Base-by-base conservation (phyloP, 2,888 invertebrate species). In the Microctonus hyperodae region DNA sequence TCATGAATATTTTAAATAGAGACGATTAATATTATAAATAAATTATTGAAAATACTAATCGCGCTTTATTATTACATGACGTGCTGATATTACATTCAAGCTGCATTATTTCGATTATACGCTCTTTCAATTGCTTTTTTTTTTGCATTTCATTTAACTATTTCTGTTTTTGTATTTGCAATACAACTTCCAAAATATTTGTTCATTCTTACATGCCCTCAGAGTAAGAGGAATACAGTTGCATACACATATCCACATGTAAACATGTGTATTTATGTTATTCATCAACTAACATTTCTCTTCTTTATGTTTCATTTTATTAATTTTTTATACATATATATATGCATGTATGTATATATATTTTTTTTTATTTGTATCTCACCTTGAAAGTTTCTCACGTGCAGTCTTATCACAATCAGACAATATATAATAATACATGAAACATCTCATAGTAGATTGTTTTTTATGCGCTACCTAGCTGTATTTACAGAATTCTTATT, bases 381-480 rank as follows among this genome's bases (percentile, higher is more conserved):
- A 59, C 59, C 37, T 53, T 71, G 72, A 68, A 72, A 73, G 71
- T 74, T 72, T 72, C 68, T 69, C 74, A 72, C 76, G 76, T 76
- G 78, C 81, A 82, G 81, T 80, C 80, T 80, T 82, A 83, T 83
- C 83, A 82, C 83, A 83, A 80, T 82, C 82, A 79, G 78, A 78
- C 79, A 76, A 77, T 76, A 76, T 75, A 40, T 62, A 61, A 66
- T 57, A 78, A 78, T 78, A 79, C 78, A 80, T 78, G 78, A 79
- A 79, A 81, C 80, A 81, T 81, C 81, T 79, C 81, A 80, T 80
- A 81, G 74, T 78, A 77, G 79, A 82, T 78, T 78, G 77, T 78
- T 76, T 76, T 23, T 60, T 60, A 76, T 76, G 76, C 70, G 72
- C 75, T 74, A 75, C 72, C 76, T 76, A 78, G 72, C 71, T 69